These are phyloP conservation scores for Chloromyia formosa DNA, from an alignment of 2,888 invertebrate species.

Conservation along the genomic window DNA sequence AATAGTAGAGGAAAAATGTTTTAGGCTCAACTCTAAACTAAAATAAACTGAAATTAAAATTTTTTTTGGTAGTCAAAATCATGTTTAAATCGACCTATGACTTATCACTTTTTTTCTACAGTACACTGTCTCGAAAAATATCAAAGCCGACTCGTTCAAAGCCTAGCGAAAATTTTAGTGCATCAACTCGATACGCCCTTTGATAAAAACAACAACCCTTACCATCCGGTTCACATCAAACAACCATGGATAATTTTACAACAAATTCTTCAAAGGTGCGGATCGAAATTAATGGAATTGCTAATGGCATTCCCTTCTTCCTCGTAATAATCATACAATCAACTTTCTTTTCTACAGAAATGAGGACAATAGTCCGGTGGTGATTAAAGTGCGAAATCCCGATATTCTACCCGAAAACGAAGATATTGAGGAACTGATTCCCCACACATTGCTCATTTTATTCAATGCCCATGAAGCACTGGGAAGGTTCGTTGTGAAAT, in stretches of 20 bases:
- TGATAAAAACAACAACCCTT: slow-evolving; percentile 70
- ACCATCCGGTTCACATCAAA: slow-evolving; percentile 75
- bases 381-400: slow-evolving; percentile 57
- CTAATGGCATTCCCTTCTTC: too few relatives aligned
- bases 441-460: slow-evolving; percentile 78
- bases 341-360: slow-evolving; percentile 55
- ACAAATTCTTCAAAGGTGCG: slow-evolving; percentile 73
- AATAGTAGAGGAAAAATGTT: too few relatives aligned
- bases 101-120: too few relatives aligned
- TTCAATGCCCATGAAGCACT: slow-evolving; percentile 87
- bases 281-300: background rate
- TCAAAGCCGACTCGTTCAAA: slow-evolving; percentile 75
- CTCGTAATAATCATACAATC: background rate
- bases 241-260: slow-evolving; percentile 86
- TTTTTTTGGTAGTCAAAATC: too few relatives aligned
- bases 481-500: slow-evolving; percentile 66
- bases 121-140: slow-evolving; percentile 68
- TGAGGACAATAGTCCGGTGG: slow-evolving; percentile 73
- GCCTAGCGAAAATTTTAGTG: slow-evolving; percentile 78
- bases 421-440: slow-evolving; percentile 69
- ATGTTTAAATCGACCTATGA: too few relatives aligned
- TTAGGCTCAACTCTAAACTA: too few relatives aligned
- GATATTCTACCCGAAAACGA: slow-evolving; percentile 59
- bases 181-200: slow-evolving; percentile 75
- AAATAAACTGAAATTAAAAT: too few relatives aligned